phyloP scores from a whole-genome alignment of 2,113 vertebrate genomes.

The Calidris pygmaea region DNA sequence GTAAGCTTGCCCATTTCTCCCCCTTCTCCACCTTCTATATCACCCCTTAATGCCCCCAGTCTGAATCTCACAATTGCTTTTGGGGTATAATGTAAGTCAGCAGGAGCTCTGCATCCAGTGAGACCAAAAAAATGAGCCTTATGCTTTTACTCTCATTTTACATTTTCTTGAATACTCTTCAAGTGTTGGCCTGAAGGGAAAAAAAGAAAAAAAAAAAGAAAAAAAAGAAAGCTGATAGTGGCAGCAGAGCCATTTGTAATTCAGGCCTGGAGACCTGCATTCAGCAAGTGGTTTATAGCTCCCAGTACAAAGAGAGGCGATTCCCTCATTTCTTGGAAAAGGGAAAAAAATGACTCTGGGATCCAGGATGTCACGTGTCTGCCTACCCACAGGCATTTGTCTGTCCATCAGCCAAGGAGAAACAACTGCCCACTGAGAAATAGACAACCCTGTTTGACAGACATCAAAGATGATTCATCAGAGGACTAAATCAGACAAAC shows the following conservation, averaged over 20 bases:
- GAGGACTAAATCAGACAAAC: background rate
- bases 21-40: background rate
- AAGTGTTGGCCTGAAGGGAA: background rate
- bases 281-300: slow-evolving; percentile 10
- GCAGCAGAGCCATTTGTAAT: background rate
- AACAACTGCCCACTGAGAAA: background rate
- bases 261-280: background rate
- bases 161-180: background rate
- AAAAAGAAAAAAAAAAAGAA: too few species aligned
- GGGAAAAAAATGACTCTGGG: background rate
- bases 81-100: background rate
- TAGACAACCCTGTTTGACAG: background rate
- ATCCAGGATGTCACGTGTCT: slow-evolving; percentile 19
- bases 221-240: background rate
- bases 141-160: background rate
- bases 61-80: background rate
- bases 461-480: background rate
- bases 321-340: slow-evolving; percentile 59
- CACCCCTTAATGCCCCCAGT: background rate
- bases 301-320: background rate
- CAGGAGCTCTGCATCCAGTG: background rate
- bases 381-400: slow-evolving; percentile 42
- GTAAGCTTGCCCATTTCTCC: background rate
- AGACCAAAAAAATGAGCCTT: background rate
- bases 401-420: slow-evolving; percentile 36